Percentiles rank a stretch among this genome's conserved stretches.
These are phyloP conservation scores for Melinaea marsaeus DNA, from an alignment of 2,888 invertebrate genomes.

Conservation along the genomic window DNA sequence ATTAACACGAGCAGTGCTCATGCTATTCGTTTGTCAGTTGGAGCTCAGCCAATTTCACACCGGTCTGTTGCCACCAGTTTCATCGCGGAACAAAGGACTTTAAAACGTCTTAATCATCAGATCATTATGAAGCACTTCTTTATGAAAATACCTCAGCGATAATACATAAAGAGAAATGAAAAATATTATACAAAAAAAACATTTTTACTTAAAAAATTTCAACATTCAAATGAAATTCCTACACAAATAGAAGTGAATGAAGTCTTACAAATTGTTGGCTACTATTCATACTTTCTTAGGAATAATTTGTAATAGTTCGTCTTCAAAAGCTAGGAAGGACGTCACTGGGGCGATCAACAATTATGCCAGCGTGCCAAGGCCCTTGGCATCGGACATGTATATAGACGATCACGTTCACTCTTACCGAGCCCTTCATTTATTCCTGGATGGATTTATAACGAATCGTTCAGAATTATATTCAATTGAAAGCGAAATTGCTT, in stretches of 20 bases:
- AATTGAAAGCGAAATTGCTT: too few relatives aligned
- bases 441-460: slow-evolving; percentile 16
- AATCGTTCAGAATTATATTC: slow-evolving; percentile 5
- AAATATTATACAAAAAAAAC: neutral
- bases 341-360: slow-evolving; percentile 38
- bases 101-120: slow-evolving; percentile 34
- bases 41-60: slow-evolving; percentile 50
- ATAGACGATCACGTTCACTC: slow-evolving; percentile 47
- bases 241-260: neutral
- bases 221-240: neutral
- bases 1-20: slow-evolving; percentile 27
- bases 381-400: slow-evolving; percentile 43
- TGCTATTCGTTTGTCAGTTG: slow-evolving; percentile 30
- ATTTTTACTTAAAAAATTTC: neutral
- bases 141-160: too few relatives aligned
- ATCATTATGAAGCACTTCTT: slow-evolving; percentile 1
- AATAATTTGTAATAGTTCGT: slow-evolving; percentile 4
- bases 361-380: slow-evolving; percentile 59
- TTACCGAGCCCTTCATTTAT: slow-evolving; percentile 30
- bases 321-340: slow-evolving; percentile 26
- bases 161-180: too few relatives aligned
- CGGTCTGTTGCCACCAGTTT: slow-evolving; percentile 45
- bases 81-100: slow-evolving; percentile 50
- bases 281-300: slow-evolving; percentile 11
- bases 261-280: neutral